A percentile compares a stretch with the other conserved stretches of the same genome.
Conservation (phyloP, 2,888 invertebrate genomes). For the Parnassius glacialis region DNA sequence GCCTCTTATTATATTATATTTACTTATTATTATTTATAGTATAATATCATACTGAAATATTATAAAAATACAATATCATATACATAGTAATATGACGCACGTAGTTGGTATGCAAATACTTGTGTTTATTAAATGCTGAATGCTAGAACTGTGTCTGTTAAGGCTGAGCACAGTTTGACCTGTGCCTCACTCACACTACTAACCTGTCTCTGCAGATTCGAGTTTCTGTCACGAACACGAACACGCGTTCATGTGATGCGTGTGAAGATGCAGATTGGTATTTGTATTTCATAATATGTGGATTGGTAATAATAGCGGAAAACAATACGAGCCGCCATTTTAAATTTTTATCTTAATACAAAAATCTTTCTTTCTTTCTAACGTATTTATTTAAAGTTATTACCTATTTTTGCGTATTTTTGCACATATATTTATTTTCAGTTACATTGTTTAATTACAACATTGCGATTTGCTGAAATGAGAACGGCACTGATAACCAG, state of each 20-base stretch:
- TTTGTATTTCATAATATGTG: conserved; percentile 10
- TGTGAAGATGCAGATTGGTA: conserved; percentile 18
- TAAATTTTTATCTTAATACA: conserved; percentile 3
- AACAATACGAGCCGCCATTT: conserved; percentile 15
- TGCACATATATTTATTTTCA: too few relatives aligned
- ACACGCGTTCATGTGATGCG: conserved; percentile 15
- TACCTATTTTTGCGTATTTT: not conserved
- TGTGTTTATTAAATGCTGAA: conserved; percentile 22
- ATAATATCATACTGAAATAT: too few relatives aligned
- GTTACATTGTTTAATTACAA: too few relatives aligned
- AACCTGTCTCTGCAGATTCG: conserved; percentile 15
- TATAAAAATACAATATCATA: too few relatives aligned
- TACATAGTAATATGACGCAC: too few relatives aligned
- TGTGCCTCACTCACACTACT: conserved; percentile 39
- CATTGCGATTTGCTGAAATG: too few relatives aligned
- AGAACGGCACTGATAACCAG: too few relatives aligned
- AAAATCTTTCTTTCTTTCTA: not conserved
- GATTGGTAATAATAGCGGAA: conserved; percentile 23
- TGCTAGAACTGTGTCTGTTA: conserved; percentile 30
- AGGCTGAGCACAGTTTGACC: conserved; percentile 46
- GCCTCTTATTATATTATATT: too few relatives aligned
- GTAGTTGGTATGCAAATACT: not conserved
- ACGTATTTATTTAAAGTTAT: not conserved
- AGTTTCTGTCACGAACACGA: conserved; percentile 1
- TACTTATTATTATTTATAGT: too few relatives aligned